Evolutionary conservation across 2,113 vertebrate species (phyloP), one percentile per base, ranked within the genome.

Genomic region (Gadus macrocephalus): DNA sequence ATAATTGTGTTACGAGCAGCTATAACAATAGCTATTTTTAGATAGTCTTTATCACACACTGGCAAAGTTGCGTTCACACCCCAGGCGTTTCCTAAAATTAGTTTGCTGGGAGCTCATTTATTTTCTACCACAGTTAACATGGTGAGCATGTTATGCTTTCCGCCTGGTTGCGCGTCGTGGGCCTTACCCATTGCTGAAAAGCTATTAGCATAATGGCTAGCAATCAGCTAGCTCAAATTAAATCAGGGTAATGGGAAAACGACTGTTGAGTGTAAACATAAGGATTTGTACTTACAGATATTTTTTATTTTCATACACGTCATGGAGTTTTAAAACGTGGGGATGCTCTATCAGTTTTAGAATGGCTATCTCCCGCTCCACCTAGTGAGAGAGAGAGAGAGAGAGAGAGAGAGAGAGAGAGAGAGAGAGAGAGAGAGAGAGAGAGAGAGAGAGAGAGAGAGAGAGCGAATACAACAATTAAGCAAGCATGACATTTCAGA

Each of bases 251-350:
- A 58, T 58, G 55, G 17, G 15, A 17, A 58, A 17, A 17, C 14
- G 55, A 17, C n/a, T 9, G n/a, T n/a, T 58, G 15, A 58, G n/a
- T 58, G 55, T 58, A 58, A 58, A 58, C 55, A 58, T 58, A 58
- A 58, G 15, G n/a, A 4, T 69, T 67, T 89, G 90, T 93, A 97
- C 97, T 95, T 89, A 99, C 97, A 99, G 94, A 93, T 98, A 98
- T 93, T 99, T 99, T 94, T 99, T 98, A 86, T 99, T 99, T 91
- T 99, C 97, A 42, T 99, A 99, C 90, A 99, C 97, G 49, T 99
- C 97, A 8, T 99, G 96, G 88, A 99, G 93, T 93, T 99, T 99
- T 87, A 99, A 91, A 78, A 99, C 97, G 0, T 99, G 96, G 3
- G 97, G 97, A 82, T 99, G 97, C 84, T 99, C 97, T 79, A 99